These are phyloP conservation scores for Eupleurogrammus muticus DNA, from an alignment of 2,797 vertebrate genomes.

Conservation along the genomic window DNA sequence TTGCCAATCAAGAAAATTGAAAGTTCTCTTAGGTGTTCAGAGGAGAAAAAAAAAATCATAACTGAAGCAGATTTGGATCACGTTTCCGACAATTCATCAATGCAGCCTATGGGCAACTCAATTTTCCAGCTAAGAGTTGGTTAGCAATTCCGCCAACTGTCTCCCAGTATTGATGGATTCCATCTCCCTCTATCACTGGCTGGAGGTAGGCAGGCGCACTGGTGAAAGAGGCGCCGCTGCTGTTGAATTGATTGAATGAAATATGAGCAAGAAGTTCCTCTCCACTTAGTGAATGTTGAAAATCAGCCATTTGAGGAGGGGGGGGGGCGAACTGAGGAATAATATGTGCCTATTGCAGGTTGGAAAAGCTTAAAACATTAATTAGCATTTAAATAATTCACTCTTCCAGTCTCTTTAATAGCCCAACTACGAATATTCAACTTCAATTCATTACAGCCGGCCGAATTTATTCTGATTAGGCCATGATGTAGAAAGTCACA, in stretches of 20 bases:
- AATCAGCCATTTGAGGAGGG: constrained; percentile 62
- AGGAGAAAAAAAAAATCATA: neutral
- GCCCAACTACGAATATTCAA: constrained; percentile 74
- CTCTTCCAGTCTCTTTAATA: constrained; percentile 75
- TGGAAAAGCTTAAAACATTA: constrained; percentile 79
- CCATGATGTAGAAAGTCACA: constrained; percentile 66
- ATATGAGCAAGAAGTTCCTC: constrained; percentile 65
- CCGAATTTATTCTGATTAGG: constrained; percentile 76
- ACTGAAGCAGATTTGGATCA: constrained; percentile 30
- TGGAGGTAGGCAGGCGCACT: constrained; percentile 49
- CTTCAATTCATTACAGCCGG: constrained; percentile 74
- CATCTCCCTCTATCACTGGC: constrained; percentile 58
- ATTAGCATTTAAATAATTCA: constrained; percentile 85
- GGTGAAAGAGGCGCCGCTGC: constrained; percentile 55
- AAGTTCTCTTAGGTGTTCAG: constrained; percentile 4
- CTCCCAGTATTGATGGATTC: constrained; percentile 76
- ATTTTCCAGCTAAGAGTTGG: constrained; percentile 62
- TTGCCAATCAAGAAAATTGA: neutral
- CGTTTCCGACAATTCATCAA: constrained; percentile 53
- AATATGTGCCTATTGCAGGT: constrained; percentile 73
- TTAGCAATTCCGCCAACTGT: constrained; percentile 73
- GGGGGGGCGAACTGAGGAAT: constrained; percentile 65
- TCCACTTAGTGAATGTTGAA: constrained; percentile 56
- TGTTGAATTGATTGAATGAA: constrained; percentile 73
- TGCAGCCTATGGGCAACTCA: constrained; percentile 41